A percentile compares a stretch with the other conserved stretches of the same genome.
phyloP scores from a whole-genome alignment of 2,113 vertebrate species.

The Cacatua alba region DNA sequence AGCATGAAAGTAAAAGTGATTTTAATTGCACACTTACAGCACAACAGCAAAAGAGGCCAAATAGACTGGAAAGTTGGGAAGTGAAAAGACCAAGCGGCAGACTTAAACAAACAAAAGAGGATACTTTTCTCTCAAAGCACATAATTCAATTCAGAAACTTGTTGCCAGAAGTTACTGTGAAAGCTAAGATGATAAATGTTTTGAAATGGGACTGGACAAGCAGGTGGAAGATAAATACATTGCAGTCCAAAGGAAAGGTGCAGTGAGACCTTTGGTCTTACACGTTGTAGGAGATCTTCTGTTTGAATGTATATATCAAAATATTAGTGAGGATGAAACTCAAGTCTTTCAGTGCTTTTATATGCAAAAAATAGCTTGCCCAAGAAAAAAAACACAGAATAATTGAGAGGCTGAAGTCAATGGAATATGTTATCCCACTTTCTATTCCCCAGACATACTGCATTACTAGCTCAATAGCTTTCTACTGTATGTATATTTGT shows the following conservation, averaged over 20 bases:
- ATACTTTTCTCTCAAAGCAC: background rate
- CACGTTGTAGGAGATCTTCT: background rate
- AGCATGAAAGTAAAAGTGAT: background rate
- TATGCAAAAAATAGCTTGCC: background rate
- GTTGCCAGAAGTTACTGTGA: constrained; percentile 4
- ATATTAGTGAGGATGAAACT: background rate
- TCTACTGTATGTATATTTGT: background rate
- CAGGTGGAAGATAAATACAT: constrained; percentile 1
- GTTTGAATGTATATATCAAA: background rate
- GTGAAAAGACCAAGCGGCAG: background rate
- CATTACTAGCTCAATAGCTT: background rate
- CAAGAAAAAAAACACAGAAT: background rate
- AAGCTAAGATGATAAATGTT: constrained; percentile 17
- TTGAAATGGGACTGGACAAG: background rate
- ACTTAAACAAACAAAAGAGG: constrained; percentile 32
- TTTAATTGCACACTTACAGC: background rate
- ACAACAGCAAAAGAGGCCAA: background rate
- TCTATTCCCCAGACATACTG: background rate
- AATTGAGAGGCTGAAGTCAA: background rate
- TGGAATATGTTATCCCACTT: background rate
- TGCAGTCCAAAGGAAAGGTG: background rate
- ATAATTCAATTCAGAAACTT: constrained; percentile 9
- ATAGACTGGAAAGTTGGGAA: background rate
- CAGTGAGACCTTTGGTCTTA: background rate
- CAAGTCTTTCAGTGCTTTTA: accelerated